Conservation (phyloP, 2,888 invertebrate species). For the Trachelus troglodyta region DNA sequence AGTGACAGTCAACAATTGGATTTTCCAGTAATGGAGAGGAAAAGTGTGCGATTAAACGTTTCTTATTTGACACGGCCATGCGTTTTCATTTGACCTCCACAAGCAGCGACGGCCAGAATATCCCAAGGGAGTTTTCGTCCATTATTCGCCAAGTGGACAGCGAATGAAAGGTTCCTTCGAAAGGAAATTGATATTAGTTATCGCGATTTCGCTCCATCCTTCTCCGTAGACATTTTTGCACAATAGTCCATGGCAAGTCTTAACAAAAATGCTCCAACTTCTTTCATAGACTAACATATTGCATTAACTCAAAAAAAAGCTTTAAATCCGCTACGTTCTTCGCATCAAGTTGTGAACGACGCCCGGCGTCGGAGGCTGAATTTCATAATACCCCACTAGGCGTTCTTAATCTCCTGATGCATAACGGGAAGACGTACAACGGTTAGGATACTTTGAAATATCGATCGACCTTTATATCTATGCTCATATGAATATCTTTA, state of each 20-base stretch:
- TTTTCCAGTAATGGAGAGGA: conserved; percentile 1
- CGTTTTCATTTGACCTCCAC: neutral
- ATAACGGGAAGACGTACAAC: conserved; percentile 47
- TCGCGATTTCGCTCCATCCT: neutral
- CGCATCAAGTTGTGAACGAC: neutral
- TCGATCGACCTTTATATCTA: conserved; percentile 28
- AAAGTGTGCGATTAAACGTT: neutral
- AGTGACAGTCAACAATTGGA: neutral
- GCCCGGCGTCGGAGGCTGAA: neutral
- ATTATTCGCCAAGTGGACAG: neutral
- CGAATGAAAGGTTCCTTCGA: neutral
- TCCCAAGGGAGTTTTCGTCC: neutral
- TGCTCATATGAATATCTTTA: neutral
- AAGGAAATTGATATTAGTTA: neutral
- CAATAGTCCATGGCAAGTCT: neutral
- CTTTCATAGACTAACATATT: neutral
- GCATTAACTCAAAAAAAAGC: neutral
- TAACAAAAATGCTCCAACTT: neutral
- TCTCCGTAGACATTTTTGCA: neutral
- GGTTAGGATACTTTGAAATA: conserved; percentile 32
- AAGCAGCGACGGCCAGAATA: neutral
- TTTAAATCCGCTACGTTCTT: neutral
- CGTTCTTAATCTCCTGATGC: conserved; percentile 40
- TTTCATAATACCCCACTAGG: conserved; percentile 1
- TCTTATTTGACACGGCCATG: neutral